Conservation (phyloP, 2,888 invertebrate species). For the Bugula neritina region DNA sequence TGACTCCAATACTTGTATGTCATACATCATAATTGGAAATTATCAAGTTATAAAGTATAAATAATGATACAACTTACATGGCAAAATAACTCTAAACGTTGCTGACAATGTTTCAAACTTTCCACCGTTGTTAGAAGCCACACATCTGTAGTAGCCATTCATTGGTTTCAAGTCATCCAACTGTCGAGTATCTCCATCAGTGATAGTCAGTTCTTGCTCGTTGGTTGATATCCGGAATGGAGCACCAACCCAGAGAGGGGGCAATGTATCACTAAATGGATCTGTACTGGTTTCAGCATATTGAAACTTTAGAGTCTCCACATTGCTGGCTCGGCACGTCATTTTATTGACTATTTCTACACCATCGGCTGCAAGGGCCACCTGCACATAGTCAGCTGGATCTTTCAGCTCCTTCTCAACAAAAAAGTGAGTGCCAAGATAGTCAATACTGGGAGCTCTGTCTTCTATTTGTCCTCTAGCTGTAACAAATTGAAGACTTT, state of each 20-base stretch:
- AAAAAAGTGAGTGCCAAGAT: not conserved
- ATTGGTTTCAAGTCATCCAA: not conserved
- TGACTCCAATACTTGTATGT: no score
- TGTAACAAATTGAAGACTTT: no score
- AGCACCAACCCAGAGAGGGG: no score
- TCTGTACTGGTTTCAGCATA: not conserved
- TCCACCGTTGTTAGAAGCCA: not conserved
- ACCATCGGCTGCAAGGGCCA: no score
- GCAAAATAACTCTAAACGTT: not conserved
- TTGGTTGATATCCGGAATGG: no score
- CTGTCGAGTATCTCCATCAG: not conserved
- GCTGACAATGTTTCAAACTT: not conserved
- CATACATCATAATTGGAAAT: no score
- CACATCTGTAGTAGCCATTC: not conserved
- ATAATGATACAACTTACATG: no score
- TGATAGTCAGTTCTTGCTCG: not conserved
- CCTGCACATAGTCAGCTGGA: not conserved
- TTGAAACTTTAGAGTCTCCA: not conserved
- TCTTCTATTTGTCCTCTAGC: not conserved
- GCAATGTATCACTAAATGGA: not conserved
- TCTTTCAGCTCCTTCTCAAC: not conserved
- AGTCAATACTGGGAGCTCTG: not conserved
- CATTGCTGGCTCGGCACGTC: constrained; percentile 5
- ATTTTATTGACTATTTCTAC: not conserved
- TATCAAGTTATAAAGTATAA: no score